A percentile compares a stretch with the other conserved stretches of the same genome.
Conservation (phyloP, 2,888 invertebrate genomes). For the Molorchus minor region DNA sequence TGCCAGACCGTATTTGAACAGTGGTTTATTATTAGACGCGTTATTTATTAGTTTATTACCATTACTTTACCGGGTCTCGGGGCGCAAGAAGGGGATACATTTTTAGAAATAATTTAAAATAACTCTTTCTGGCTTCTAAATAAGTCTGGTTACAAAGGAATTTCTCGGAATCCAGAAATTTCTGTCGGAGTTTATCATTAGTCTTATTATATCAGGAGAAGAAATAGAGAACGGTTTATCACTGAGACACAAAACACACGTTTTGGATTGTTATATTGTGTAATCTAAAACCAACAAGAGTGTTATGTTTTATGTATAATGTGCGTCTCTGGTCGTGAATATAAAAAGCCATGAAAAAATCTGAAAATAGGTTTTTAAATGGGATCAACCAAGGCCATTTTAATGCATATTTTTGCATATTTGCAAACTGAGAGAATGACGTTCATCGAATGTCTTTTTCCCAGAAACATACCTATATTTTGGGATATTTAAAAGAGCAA, state of each 20-base stretch:
- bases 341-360: too few relatives aligned
- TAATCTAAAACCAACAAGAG: too few relatives aligned
- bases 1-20: slow-evolving; percentile 45
- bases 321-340: too few relatives aligned
- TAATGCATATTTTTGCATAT: too few relatives aligned
- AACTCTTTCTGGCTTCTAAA: slow-evolving; percentile 35
- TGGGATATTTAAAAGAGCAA: too few relatives aligned
- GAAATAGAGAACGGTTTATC: slow-evolving; percentile 19
- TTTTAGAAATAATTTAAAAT: slow-evolving; percentile 52
- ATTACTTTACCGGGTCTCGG: slow-evolving; percentile 48
- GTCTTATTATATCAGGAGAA: slow-evolving; percentile 24
- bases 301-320: too few relatives aligned
- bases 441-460: too few relatives aligned
- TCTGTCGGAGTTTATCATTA: slow-evolving; percentile 27
- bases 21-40: slow-evolving; percentile 56
- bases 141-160: slow-evolving; percentile 32
- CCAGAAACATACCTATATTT: too few relatives aligned
- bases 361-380: too few relatives aligned
- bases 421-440: too few relatives aligned
- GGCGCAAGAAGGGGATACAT: slow-evolving; percentile 49
- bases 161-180: slow-evolving; percentile 31
- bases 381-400: too few relatives aligned
- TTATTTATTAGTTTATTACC: slow-evolving; percentile 59
- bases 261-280: too few relatives aligned
- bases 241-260: slow-evolving; percentile 4